phyloP scores from a whole-genome alignment of 1,140 invertebrate species.

The Nebria ingens region DNA sequence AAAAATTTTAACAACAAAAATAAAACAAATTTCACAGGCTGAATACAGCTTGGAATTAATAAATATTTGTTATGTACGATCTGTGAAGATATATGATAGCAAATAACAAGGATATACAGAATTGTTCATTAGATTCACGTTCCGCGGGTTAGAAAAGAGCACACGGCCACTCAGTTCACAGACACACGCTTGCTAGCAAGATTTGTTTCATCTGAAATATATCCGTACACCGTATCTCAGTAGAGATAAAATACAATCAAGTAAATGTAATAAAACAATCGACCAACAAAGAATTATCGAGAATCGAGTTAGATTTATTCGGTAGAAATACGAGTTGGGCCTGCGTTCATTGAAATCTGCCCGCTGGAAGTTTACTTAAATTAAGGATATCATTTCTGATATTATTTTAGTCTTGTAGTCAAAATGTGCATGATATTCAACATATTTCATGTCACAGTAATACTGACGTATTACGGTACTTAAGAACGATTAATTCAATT shows the following conservation, averaged over 20 bases:
- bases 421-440: background rate
- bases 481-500: background rate
- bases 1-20: too few species aligned
- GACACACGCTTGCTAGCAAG: too few species aligned
- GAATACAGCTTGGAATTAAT: too few species aligned
- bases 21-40: too few species aligned
- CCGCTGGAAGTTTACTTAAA: background rate
- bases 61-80: too few species aligned
- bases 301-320: slow-evolving; percentile 6
- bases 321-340: too few species aligned
- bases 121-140: too few species aligned
- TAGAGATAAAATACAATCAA: background rate
- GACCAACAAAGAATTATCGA: slow-evolving; percentile 3
- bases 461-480: background rate
- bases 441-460: background rate
- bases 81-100: too few species aligned
- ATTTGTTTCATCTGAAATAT: slow-evolving; percentile 9
- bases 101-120: too few species aligned
- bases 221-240: background rate
- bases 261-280: slow-evolving; percentile 1
- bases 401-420: background rate
- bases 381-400: background rate
- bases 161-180: too few species aligned
- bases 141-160: too few species aligned
- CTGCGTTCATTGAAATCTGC: background rate